Evolutionary conservation across 2,113 vertebrate genomes (phyloP).

Genomic region (Myrmophylax atrothorax): DNA sequence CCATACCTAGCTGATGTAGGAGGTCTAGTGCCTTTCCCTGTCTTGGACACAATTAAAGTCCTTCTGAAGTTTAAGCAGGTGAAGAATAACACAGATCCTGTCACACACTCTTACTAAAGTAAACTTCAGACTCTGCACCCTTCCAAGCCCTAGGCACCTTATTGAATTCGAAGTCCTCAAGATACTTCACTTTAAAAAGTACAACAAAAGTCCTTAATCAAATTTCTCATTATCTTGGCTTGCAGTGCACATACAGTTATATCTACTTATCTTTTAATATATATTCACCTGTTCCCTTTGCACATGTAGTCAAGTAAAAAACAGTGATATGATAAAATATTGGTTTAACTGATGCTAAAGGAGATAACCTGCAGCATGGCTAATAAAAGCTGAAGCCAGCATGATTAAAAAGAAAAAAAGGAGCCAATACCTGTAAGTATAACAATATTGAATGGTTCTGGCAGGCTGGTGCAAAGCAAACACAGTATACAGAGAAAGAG

Average conservation of each 20-base stretch:
- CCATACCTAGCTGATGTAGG: neutral
- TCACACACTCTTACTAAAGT: neutral
- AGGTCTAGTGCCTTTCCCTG: rapidly evolving
- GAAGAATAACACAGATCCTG: neutral
- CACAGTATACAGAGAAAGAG: rapidly evolving
- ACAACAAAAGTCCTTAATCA: neutral
- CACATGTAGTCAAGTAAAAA: neutral
- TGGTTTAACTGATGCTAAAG: constrained; percentile 2
- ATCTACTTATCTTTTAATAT: constrained; percentile 36
- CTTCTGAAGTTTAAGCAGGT: neutral
- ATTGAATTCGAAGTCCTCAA: neutral
- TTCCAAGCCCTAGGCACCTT: neutral
- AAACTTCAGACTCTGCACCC: neutral
- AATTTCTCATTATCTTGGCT: neutral
- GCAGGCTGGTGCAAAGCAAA: neutral
- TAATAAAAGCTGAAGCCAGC: neutral
- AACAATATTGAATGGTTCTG: neutral
- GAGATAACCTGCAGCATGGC: neutral
- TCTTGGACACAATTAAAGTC: neutral
- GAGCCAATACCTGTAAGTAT: neutral
- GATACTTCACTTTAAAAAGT: neutral
- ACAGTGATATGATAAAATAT: neutral
- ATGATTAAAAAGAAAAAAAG: neutral
- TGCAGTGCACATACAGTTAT: neutral
- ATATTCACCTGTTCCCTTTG: neutral